Conservation (phyloP, 2,113 vertebrate species). For the Osmerus mordax region DNA sequence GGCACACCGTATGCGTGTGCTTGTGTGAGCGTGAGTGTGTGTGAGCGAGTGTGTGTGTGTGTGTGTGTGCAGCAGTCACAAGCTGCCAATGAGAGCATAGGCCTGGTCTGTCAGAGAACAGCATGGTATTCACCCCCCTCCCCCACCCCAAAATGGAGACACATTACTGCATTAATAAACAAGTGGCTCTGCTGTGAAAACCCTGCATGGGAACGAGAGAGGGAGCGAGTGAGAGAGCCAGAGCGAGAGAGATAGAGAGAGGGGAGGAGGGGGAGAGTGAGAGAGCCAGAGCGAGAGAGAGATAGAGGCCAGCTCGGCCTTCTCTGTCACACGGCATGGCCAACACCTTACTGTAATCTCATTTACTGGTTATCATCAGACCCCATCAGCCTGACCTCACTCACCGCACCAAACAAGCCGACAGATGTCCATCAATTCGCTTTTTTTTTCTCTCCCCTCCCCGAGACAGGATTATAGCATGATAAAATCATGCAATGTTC, state of each 20-base stretch:
- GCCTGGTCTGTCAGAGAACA: slow-evolving; percentile 66
- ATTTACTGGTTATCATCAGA: slow-evolving; percentile 63
- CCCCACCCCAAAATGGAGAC: slow-evolving; percentile 31
- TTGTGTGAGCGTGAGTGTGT: slow-evolving; percentile 18
- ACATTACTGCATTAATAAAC: slow-evolving; percentile 30
- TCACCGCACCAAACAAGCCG: slow-evolving; percentile 56
- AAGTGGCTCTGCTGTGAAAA: slow-evolving; percentile 36
- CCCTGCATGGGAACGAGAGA: neutral
- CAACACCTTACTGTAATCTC: slow-evolving; percentile 70
- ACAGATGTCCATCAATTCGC: slow-evolving; percentile 65
- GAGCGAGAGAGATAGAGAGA: neutral
- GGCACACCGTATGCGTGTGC: slow-evolving; percentile 28
- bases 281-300: neutral
- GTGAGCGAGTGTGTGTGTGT: neutral
- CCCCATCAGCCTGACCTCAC: slow-evolving; percentile 56
- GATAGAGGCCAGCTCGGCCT: slow-evolving; percentile 22
- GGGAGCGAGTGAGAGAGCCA: neutral
- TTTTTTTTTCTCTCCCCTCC: slow-evolving; percentile 5
- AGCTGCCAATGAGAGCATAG: slow-evolving; percentile 71
- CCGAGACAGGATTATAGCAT: slow-evolving; percentile 27
- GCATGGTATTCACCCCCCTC: slow-evolving; percentile 56
- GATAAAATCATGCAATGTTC: slow-evolving; percentile 30
- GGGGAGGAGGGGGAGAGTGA: neutral
- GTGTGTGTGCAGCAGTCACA: slow-evolving; percentile 64
- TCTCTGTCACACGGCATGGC: slow-evolving; percentile 52